Percentiles rank a stretch among this genome's conserved stretches.
phyloP scores from a whole-genome alignment of 1,140 invertebrate genomes.

The Pseudachorutes palmiensis region DNA sequence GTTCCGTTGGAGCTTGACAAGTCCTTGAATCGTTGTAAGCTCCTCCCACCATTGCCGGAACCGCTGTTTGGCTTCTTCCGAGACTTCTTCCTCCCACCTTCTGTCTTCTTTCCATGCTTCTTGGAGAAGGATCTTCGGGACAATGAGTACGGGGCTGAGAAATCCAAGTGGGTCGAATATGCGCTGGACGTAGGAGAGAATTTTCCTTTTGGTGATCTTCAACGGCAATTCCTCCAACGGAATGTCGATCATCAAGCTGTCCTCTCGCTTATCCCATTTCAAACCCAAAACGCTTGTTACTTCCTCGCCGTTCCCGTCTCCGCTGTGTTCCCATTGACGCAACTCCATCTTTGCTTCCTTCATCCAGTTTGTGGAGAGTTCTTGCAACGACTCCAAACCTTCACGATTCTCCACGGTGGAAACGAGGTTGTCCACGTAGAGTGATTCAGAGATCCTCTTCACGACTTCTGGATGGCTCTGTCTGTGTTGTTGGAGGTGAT shows the following conservation, averaged over 20 bases:
- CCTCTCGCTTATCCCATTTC: constrained; percentile 12
- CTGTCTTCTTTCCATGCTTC: constrained; percentile 18
- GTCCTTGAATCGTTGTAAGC: background rate
- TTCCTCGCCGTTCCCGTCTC: background rate
- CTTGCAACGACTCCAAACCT: background rate
- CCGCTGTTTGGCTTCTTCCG: too few relatives aligned
- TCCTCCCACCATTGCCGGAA: background rate
- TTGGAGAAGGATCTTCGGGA: constrained; percentile 26
- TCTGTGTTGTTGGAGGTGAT: background rate
- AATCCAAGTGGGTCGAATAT: constrained; percentile 30
- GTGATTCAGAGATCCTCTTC: background rate
- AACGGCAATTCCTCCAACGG: too few relatives aligned
- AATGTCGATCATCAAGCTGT: background rate
- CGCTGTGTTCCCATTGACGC: background rate
- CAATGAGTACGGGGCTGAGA: constrained; percentile 20
- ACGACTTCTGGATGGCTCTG: background rate
- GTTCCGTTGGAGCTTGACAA: background rate
- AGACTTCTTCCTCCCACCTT: constrained; percentile 29
- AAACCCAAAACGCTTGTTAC: constrained; percentile 12
- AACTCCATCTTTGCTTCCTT: constrained; percentile 1
- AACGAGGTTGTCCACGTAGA: constrained; percentile 26
- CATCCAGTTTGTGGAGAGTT: background rate
- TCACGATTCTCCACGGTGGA: background rate
- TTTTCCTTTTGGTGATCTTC: constrained; percentile 21
- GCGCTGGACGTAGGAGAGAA: constrained; percentile 6